Evolutionary conservation across 2,113 vertebrate genomes (phyloP).

Genomic region (Myiopsitta monachus): DNA sequence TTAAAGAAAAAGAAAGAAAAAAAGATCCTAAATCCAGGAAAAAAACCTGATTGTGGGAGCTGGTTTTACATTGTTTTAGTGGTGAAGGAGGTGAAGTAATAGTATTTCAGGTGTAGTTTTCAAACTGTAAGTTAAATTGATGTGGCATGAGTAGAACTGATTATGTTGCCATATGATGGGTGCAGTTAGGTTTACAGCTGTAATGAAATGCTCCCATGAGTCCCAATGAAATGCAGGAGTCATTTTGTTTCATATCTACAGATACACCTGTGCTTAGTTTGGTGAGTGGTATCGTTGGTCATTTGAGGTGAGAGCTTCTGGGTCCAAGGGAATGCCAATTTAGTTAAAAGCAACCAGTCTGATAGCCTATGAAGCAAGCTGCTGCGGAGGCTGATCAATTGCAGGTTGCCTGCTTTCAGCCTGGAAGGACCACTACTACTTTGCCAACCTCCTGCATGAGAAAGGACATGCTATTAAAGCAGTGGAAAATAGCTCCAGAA

Average conservation of each 20-base stretch:
- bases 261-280: not conserved
- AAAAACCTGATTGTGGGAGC: not conserved
- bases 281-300: not conserved
- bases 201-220: not conserved
- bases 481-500: not conserved
- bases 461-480: not conserved
- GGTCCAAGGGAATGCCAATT: not conserved
- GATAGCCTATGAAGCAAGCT: not conserved
- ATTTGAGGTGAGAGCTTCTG: not conserved
- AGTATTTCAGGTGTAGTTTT: not conserved
- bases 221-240: not conserved
- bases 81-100: not conserved
- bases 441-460: not conserved
- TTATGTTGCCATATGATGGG: not conserved
- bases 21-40: conserved; percentile 12
- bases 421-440: not conserved
- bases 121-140: not conserved
- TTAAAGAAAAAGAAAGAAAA: conserved; percentile 60
- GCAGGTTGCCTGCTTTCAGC: not conserved
- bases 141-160: not conserved
- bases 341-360: not conserved
- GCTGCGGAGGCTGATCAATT: not conserved
- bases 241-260: not conserved
- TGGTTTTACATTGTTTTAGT: not conserved
- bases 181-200: not conserved